phyloP scores from a whole-genome alignment of 2,797 vertebrate species.

The Peromyscus attwateri region DNA sequence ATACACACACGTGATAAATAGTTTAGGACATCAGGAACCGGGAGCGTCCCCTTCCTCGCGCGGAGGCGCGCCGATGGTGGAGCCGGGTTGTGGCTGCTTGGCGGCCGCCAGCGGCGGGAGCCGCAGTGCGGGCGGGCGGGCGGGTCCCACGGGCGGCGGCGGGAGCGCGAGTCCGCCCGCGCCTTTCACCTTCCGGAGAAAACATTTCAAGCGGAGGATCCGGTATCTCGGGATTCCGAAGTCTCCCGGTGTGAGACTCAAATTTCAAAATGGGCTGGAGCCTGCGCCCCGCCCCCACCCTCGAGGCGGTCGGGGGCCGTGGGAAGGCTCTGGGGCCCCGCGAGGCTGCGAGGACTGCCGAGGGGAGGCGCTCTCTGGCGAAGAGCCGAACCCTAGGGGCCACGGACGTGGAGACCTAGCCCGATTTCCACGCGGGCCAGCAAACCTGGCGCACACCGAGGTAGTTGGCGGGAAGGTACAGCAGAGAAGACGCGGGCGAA shows the following conservation, averaged over 20 bases:
- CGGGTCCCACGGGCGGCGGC: not conserved
- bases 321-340: not conserved
- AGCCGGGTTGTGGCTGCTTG: not conserved
- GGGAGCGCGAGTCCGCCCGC: slow-evolving; percentile 6
- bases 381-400: not conserved
- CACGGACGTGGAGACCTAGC: not conserved
- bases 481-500: slow-evolving; percentile 76
- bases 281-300: slow-evolving; percentile 74
- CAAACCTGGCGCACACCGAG: slow-evolving; percentile 93
- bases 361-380: slow-evolving; percentile 81
- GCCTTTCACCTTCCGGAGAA: slow-evolving; percentile 67
- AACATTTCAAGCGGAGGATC: slow-evolving; percentile 75
- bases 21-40: slow-evolving; percentile 73
- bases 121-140: not conserved
- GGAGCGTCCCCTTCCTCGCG: slow-evolving; percentile 10
- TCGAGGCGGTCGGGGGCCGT: slow-evolving; percentile 35
- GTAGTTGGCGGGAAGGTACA: slow-evolving; percentile 94
- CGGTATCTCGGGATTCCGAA: slow-evolving; percentile 84
- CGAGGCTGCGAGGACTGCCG: not conserved
- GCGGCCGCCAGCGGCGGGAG: not conserved
- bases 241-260: slow-evolving; percentile 73
- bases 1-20: slow-evolving; percentile 88
- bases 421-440: slow-evolving; percentile 81
- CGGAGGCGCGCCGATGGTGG: not conserved
- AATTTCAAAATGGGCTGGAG: slow-evolving; percentile 73